phyloP scores from a whole-genome alignment of 2,888 invertebrate genomes.

The Dioctria rufipes region DNA sequence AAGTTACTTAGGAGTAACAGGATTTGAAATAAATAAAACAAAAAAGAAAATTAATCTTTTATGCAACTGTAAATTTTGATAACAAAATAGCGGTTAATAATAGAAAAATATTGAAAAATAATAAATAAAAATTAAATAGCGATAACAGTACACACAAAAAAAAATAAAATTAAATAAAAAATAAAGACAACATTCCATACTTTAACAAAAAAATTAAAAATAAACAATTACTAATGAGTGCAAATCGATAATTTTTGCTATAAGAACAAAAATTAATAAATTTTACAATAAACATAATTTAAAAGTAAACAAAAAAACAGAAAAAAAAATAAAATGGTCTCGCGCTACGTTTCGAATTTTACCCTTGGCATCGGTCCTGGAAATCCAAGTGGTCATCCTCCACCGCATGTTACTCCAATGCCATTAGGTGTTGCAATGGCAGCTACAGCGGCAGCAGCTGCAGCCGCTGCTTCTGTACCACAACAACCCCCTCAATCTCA shows the following conservation, averaged over 20 bases:
- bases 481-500: slow-evolving; percentile 44
- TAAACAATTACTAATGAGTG: too few relatives aligned
- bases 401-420: slow-evolving; percentile 51
- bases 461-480: slow-evolving; percentile 51
- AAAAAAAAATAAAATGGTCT: slow-evolving; percentile 53
- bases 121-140: too few relatives aligned
- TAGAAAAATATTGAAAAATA: too few relatives aligned
- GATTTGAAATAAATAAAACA: neutral
- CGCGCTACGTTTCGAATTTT: slow-evolving; percentile 57
- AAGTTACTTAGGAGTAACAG: neutral
- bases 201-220: neutral
- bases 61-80: too few relatives aligned
- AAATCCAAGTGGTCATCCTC: slow-evolving; percentile 54
- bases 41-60: neutral
- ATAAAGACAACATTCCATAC: too few relatives aligned
- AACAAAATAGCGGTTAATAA: too few relatives aligned
- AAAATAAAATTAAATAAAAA: slow-evolving; percentile 4
- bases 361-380: slow-evolving; percentile 55
- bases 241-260: too few relatives aligned
- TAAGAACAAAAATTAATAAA: slow-evolving; percentile 8
- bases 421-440: slow-evolving; percentile 58
- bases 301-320: neutral
- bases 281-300: neutral
- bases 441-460: slow-evolving; percentile 56
- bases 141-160: too few relatives aligned